A percentile compares a stretch with the other conserved stretches of the same genome.
Evolutionary conservation across 2,113 vertebrate species (phyloP).

Genomic region (Hippocampus guttulatus): DNA sequence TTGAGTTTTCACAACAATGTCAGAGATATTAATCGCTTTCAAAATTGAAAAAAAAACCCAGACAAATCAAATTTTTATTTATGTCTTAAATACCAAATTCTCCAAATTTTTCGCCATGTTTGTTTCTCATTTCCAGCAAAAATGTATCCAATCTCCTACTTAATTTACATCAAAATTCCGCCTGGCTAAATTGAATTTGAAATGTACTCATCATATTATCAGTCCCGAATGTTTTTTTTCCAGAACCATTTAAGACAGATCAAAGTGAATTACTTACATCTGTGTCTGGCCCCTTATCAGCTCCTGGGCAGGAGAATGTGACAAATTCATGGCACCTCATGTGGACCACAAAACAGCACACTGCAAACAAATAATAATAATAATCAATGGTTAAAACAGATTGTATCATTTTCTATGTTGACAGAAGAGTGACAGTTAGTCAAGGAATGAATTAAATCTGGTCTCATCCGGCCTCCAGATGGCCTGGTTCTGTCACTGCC

Average conservation of each 20-base stretch:
- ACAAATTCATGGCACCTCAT: constrained; percentile 99
- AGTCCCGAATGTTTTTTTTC: neutral
- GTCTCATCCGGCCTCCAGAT: constrained; percentile 43
- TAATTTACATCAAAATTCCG: too few relatives aligned
- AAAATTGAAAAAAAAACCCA: too few relatives aligned
- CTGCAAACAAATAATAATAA: constrained; percentile 59
- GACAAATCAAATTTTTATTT: too few relatives aligned
- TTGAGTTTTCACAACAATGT: too few relatives aligned
- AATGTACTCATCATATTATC: neutral
- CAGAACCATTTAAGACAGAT: neutral
- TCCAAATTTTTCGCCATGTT: too few relatives aligned
- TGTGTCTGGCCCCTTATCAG: constrained; percentile 94
- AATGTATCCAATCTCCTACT: too few relatives aligned
- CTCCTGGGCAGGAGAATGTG: constrained; percentile 94
- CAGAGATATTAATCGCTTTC: too few relatives aligned
- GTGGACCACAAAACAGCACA: constrained; percentile 99
- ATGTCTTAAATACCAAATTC: too few relatives aligned
- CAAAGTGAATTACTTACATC: constrained; percentile 83
- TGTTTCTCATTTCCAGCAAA: neutral
- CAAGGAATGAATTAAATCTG: constrained; percentile 27
- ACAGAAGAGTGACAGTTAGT: constrained; percentile 21
- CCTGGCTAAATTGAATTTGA: neutral
- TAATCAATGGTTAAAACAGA: neutral
- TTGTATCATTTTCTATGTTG: neutral
- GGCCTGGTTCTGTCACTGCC: constrained; percentile 24